A percentile compares a stretch with the other conserved stretches of the same genome.
Evolutionary conservation across 2,888 invertebrate genomes (phyloP).

Genomic region (Halictus quadricinctus): DNA sequence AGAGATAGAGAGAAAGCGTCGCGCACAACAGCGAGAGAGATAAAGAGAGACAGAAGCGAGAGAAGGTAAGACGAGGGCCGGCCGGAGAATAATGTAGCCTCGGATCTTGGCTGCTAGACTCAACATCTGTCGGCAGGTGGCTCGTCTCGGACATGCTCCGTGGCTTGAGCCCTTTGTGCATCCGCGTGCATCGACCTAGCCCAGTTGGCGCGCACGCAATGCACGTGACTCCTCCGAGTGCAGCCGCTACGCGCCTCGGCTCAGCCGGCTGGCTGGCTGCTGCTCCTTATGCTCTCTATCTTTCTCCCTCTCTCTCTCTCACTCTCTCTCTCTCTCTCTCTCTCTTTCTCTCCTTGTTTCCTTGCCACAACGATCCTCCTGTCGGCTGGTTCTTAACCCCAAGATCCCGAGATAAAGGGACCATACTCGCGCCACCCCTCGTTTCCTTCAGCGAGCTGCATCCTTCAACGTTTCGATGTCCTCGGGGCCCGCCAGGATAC

Average conservation of each 20-base stretch:
- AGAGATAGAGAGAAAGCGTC: neutral
- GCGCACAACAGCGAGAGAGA: neutral
- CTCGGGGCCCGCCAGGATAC: neutral
- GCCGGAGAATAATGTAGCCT: conserved; percentile 63
- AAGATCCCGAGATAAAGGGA: conserved; percentile 55
- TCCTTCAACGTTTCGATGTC: conserved; percentile 9
- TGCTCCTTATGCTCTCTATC: conserved; percentile 25
- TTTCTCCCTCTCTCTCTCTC: neutral
- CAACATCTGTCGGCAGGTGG: conserved; percentile 81
- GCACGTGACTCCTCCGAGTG: conserved; percentile 65
- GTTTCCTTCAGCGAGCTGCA: neutral
- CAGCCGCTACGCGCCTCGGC: conserved; percentile 50
- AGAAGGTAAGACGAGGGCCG: conserved; percentile 18
- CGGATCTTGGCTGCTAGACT: conserved; percentile 71
- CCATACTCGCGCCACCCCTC: conserved; percentile 9
- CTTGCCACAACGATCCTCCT: conserved; percentile 55
- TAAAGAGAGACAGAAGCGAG: neutral
- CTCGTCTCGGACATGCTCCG: conserved; percentile 71
- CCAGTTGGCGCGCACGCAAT: conserved; percentile 68
- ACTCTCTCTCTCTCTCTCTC: neutral
- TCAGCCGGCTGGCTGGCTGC: conserved; percentile 40
- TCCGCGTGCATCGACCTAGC: conserved; percentile 73
- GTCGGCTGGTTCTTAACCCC: conserved; percentile 65
- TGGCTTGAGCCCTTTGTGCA: conserved; percentile 72
- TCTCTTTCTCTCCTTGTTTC: conserved; percentile 25